Base-by-base conservation (phyloP, 2,888 invertebrate genomes). In the Yponomeuta sedellus region DNA sequence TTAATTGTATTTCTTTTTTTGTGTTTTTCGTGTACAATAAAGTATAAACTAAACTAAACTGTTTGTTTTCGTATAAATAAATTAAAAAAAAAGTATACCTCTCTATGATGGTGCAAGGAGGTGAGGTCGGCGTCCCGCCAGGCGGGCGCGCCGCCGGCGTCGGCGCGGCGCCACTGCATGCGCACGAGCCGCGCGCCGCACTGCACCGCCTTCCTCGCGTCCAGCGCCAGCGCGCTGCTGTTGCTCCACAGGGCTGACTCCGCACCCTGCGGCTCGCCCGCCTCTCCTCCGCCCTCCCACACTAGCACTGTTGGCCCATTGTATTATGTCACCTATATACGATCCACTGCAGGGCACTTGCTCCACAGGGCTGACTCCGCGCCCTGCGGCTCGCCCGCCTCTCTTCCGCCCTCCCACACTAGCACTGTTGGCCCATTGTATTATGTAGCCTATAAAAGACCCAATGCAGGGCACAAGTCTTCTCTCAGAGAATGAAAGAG, bases 241-340 rank as follows among this genome's bases (percentile, higher is more conserved):
- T 92, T 92, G 69, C 91, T 91, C 92, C 91, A 92, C 11, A 91
- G 80, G 0, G 91, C 91, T 0, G 86, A 81, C 70, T 91, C 90
- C 0, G 88, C 85, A 16, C 44, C 44, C 12, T 52, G 44, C 0
- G 87, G 85, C 12, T 86, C 85, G 1, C 71, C 75, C 4, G 70
- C 10, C 5, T 81, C 82, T 75, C 89, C 89, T 72, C 90, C 88
- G 0, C 89, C 88, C 74, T 91, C 91, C 90, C 91, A 90, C 10
- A 91, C 87, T 70, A 89, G 69, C 10, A 91, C 91, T 91, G 73
- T 10, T 11, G 58, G 56, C 5, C 25, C 3, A 25, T 4, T 25
- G 25, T 25, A 25, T 2, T n/a, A n/a, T n/a, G n/a, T n/a, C n/a
- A n/a, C n/a, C n/a, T n/a, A n/a, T n/a, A n/a, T n/a, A n/a, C n/a